These are phyloP conservation scores for Sarcophaga subvicina DNA, from an alignment of 2,888 invertebrate species.

Conservation along the genomic window DNA sequence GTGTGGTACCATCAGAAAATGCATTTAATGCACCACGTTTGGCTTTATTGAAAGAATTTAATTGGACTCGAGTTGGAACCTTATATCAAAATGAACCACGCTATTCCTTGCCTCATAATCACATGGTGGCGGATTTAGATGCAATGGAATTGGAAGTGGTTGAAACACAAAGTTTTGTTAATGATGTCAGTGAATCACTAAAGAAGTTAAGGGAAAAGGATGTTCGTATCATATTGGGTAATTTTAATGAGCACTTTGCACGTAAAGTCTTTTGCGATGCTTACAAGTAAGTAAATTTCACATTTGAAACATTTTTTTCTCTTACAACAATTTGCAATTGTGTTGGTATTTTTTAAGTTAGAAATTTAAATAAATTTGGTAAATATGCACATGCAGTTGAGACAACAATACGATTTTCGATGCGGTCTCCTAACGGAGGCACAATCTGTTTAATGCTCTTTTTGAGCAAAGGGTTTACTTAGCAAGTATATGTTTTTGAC, in stretches of 20 bases:
- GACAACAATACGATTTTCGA: no score
- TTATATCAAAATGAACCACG: constrained; percentile 98
- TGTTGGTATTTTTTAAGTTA: neutral
- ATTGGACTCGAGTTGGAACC: constrained; percentile 98
- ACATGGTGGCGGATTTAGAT: constrained; percentile 93
- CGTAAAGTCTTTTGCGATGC: constrained; percentile 94
- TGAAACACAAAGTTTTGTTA: constrained; percentile 95
- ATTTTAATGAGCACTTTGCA: constrained; percentile 97
- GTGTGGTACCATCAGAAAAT: constrained; percentile 97
- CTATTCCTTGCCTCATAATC: constrained; percentile 95
- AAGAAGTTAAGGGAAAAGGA: constrained; percentile 94
- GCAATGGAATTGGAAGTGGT: constrained; percentile 90
- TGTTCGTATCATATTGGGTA: constrained; percentile 96
- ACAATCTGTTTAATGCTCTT: no score
- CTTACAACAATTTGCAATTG: no score
- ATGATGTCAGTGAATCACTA: constrained; percentile 91
- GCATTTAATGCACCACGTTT: constrained; percentile 97
- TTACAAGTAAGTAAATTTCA: constrained; percentile 83
- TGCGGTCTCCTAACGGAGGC: no score
- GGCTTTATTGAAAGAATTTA: constrained; percentile 93
- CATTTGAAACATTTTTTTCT: neutral
- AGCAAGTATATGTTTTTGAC: no score
- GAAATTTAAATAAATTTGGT: constrained; percentile 3
- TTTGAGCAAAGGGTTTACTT: no score
- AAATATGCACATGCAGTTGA: neutral